Conservation (phyloP, 2,797 vertebrate species). For the Catamblyrhynchus diadema region DNA sequence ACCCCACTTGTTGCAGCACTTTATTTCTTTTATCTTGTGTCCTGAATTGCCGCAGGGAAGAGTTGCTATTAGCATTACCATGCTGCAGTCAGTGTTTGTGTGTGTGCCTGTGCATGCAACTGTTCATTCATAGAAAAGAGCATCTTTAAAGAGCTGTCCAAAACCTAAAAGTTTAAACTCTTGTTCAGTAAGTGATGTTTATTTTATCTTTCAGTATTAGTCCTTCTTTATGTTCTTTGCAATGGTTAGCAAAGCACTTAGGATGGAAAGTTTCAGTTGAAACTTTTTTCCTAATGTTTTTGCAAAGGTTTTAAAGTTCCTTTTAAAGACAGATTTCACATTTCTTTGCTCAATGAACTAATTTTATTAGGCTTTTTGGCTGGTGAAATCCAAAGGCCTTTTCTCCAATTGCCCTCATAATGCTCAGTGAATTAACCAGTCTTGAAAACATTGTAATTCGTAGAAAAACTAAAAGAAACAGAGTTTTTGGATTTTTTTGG, state of each 20-base stretch:
- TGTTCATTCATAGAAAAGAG: not conserved
- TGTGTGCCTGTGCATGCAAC: fast-evolving
- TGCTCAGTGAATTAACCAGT: not conserved
- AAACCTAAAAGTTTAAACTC: not conserved
- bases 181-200: not conserved
- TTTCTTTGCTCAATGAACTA: not conserved
- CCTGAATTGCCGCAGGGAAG: not conserved
- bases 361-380: not conserved
- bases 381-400: not conserved
- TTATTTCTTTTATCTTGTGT: not conserved
- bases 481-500: not conserved
- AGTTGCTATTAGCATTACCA: not conserved
- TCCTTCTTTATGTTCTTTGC: not conserved
- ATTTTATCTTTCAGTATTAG: not conserved
- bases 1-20: not conserved
- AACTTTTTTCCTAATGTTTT: not conserved
- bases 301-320: not conserved
- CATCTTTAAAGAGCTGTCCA: not conserved
- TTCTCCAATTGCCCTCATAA: not conserved
- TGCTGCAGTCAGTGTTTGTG: not conserved
- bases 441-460: not conserved
- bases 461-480: not conserved
- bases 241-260: not conserved
- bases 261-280: not conserved
- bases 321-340: not conserved